These are phyloP conservation scores for Drosophila serrata DNA, from an alignment of 1,140 invertebrate species.

Conservation along the genomic window DNA sequence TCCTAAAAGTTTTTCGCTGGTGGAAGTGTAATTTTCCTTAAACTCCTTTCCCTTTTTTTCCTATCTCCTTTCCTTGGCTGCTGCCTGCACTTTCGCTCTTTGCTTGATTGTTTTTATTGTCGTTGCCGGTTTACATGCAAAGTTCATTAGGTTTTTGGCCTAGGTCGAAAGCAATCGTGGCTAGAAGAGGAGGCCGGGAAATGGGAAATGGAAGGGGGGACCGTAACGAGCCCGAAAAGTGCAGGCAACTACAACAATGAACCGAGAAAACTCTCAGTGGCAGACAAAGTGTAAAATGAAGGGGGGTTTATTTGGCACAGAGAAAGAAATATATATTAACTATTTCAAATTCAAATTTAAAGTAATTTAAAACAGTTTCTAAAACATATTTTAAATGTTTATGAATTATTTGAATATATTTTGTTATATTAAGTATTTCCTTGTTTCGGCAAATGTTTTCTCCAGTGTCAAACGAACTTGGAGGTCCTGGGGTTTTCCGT, in stretches of 20 bases:
- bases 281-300: slow-evolving; percentile 12
- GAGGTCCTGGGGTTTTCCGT: background rate
- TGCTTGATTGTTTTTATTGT: slow-evolving; percentile 68
- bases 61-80: background rate
- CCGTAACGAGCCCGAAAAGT: slow-evolving; percentile 62
- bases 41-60: background rate
- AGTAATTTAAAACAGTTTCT: background rate
- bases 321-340: background rate
- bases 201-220: background rate
- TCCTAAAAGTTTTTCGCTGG: slow-evolving; percentile 1
- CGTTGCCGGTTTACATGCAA: slow-evolving; percentile 69
- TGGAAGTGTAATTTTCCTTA: background rate
- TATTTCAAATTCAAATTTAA: background rate
- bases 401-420: fast-evolving
- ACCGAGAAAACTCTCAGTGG: slow-evolving; percentile 21
- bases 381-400: background rate
- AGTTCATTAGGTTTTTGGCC: slow-evolving; percentile 83
- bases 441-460: background rate
- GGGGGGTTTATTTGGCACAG: background rate
- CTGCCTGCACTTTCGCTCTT: slow-evolving; percentile 39
- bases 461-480: background rate
- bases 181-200: background rate
- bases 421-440: background rate
- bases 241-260: slow-evolving; percentile 42
- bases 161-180: slow-evolving; percentile 59